phyloP scores from a whole-genome alignment of 1,140 invertebrate genomes.

The Drosophila oshimai region DNA sequence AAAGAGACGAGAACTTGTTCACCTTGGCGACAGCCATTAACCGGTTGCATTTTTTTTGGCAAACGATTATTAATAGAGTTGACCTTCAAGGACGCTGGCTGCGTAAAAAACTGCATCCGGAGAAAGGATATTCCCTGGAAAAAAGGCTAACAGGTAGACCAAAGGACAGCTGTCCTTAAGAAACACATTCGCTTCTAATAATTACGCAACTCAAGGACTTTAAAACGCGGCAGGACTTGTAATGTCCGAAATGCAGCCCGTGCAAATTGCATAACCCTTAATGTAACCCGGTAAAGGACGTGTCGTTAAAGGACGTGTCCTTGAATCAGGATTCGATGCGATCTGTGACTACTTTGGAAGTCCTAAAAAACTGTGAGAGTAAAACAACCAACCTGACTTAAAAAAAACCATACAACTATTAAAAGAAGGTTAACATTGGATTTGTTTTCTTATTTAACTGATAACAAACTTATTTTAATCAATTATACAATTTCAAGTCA shows the following conservation, averaged over 20 bases:
- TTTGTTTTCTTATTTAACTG: too few species aligned
- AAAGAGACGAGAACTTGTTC: conserved; percentile 22
- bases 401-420: not conserved
- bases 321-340: conserved; percentile 18
- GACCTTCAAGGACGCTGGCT: conserved; percentile 40
- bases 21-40: conserved; percentile 45
- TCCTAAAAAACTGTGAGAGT: too few species aligned
- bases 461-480: too few species aligned
- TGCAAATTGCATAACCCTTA: conserved; percentile 60
- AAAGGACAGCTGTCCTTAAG: conserved; percentile 49
- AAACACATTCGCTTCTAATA: conserved; percentile 56
- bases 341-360: not conserved
- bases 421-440: too few species aligned
- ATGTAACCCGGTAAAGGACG: conserved; percentile 7
- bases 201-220: conserved; percentile 66
- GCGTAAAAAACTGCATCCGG: conserved; percentile 24
- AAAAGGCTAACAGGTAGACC: conserved; percentile 58
- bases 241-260: conserved; percentile 21
- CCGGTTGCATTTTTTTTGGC: conserved; percentile 27
- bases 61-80: conserved; percentile 13
- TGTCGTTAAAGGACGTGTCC: conserved; percentile 37
- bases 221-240: conserved; percentile 51
- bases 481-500: too few species aligned
- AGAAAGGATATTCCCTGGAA: conserved; percentile 63
- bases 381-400: not conserved